Conservation (phyloP, 64 coral and sea anemone species). For the Dendrophyllia cribrosa region DNA sequence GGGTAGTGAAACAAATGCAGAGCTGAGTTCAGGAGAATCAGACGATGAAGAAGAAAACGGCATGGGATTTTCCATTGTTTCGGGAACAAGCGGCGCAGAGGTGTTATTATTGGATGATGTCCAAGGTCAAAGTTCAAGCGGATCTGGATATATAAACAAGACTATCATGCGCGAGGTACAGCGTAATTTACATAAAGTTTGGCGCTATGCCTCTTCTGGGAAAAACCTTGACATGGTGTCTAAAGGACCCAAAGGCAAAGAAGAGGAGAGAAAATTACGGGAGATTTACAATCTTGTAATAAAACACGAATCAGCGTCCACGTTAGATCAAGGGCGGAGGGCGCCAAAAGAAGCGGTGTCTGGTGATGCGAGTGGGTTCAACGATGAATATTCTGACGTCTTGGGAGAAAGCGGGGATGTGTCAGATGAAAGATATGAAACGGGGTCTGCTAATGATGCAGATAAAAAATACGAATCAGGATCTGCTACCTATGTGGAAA, state of each 20-base stretch:
- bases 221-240: constrained; percentile 25
- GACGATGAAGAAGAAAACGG: neutral
- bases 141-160: constrained; percentile 15
- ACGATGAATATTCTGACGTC: neutral
- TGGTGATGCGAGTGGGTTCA: neutral
- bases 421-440: neutral
- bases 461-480: neutral
- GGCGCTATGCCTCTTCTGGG: constrained; percentile 22
- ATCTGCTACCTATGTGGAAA: neutral
- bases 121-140: neutral
- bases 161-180: constrained; percentile 30
- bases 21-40: neutral
- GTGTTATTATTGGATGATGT: neutral
- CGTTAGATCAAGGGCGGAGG: neutral
- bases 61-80: neutral
- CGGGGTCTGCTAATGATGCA: neutral
- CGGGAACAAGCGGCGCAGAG: neutral
- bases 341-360: neutral
- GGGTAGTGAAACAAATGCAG: neutral
- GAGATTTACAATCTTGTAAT: constrained; percentile 44
- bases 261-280: constrained; percentile 8
- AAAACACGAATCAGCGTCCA: constrained; percentile 5
- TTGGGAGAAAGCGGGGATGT: neutral
- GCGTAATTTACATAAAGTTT: constrained; percentile 22
- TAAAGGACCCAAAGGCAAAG: constrained; percentile 22